These are phyloP conservation scores for Orientallactaga sibirica DNA, from an alignment of 2,797 vertebrate genomes.

Conservation along the genomic window DNA sequence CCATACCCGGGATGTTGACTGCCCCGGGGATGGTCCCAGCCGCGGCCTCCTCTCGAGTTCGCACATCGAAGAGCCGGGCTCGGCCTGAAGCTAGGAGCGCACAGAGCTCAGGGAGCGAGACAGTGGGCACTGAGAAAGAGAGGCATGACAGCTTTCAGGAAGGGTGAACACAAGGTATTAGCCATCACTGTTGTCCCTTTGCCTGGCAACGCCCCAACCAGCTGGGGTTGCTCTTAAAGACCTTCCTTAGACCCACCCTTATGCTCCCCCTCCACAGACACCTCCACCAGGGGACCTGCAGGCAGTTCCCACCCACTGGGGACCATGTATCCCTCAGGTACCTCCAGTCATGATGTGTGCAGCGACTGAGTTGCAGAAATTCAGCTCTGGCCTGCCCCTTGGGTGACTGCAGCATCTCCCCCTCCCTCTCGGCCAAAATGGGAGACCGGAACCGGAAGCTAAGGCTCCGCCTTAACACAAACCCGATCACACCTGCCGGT, in stretches of 20 bases:
- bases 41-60: slow-evolving; percentile 89
- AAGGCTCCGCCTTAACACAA: neutral
- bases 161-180: fast-evolving
- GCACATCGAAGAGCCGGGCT: slow-evolving; percentile 89
- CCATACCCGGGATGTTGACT: slow-evolving; percentile 90
- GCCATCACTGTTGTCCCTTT: neutral
- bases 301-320: too few relatives aligned
- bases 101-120: slow-evolving; percentile 69
- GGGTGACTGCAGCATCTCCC: neutral
- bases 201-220: neutral
- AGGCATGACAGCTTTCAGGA: neutral
- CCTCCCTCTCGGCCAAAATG: neutral
- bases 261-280: neutral
- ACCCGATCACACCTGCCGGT: neutral
- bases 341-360: slow-evolving; percentile 50
- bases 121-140: slow-evolving; percentile 32
- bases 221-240: fast-evolving
- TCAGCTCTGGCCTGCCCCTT: fast-evolving
- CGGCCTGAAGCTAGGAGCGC: slow-evolving; percentile 75
- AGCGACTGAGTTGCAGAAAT: neutral
- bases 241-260: neutral
- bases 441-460: slow-evolving; percentile 72
- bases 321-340: neutral
- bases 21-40: slow-evolving; percentile 89
- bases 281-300: neutral